Percentiles rank a stretch among this genome's conserved stretches.
Evolutionary conservation across 2,113 vertebrate genomes (phyloP).

Genomic region (Lophius piscatorius): DNA sequence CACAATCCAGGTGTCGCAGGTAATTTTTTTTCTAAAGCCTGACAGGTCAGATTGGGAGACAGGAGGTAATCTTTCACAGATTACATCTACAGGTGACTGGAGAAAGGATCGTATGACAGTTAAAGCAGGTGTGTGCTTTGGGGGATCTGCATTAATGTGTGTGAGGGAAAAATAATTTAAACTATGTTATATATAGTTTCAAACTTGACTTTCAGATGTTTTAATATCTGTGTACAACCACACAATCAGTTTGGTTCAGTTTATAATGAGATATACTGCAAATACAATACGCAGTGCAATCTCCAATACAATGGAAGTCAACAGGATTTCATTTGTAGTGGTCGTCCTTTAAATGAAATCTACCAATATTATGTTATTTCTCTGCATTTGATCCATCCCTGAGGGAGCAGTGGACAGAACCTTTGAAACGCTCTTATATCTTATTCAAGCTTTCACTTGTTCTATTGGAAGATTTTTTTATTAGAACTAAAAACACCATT

Average conservation of each 20-base stretch:
- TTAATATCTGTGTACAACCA: no score
- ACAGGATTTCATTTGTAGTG: background rate
- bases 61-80: slow-evolving; percentile 70
- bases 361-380: no score
- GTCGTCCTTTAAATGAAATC: no score
- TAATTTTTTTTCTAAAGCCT: slow-evolving; percentile 54
- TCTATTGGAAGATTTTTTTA: no score
- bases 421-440: no score
- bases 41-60: slow-evolving; percentile 70
- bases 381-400: no score
- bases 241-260: background rate
- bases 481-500: no score
- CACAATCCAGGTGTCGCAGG: slow-evolving; percentile 74
- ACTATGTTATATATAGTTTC: background rate
- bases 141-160: background rate
- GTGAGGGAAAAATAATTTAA: background rate
- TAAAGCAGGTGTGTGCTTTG: slow-evolving; percentile 64
- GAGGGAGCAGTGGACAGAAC: no score
- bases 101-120: slow-evolving; percentile 54
- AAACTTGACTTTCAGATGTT: no score
- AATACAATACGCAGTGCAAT: background rate
- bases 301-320: background rate
- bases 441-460: no score
- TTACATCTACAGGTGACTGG: slow-evolving; percentile 77
- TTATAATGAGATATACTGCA: background rate